Evolutionary conservation across 1,140 invertebrate species (phyloP), one percentile per base, ranked within the genome.

Genomic region (Homalodisca vitripennis): DNA sequence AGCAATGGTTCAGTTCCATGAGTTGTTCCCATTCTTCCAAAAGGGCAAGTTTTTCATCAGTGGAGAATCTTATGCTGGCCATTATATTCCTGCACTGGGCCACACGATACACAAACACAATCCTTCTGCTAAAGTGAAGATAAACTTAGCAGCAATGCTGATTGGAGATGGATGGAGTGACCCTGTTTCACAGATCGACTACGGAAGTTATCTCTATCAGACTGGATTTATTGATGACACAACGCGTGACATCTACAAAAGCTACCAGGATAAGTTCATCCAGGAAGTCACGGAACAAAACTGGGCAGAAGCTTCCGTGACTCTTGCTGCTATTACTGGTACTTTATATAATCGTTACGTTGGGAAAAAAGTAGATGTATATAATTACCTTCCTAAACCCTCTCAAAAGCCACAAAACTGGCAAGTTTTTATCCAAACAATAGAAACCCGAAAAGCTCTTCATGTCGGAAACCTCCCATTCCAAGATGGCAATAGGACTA

Each of bases 151-250:
- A 14, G 89, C 89, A 41, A 78, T 95, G 68, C 88, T 90, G 0
- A 94, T 96, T 76, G 93, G 93, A 0, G 93, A 95, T 81, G 93
- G 93, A 0, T 80, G 93, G 0, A 88, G 86, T 70, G 93, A 95
- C 80, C 93, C 93, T 0, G 80, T 87, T 32, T 85, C 90, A 77
- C 92, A 93, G 80, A 75, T 92, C 0, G 78, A 88, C 14, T 94
- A 94, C 77, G 88, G 89, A 6, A 86, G 90, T 73, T 92, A 92
- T 80, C 84, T 95, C 55, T 93, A 92, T 77, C 88, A 91, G 75
- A 78, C 92, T 63, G 93, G 93, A 0, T 80, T 72, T 1, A 66
- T 72, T 22, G 71, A 72, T 57, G 41, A 82, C 27, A 26, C 22
- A 13, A 27, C 24, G 84, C 76, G 73, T 79, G 48, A 69, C 85